Conservation (phyloP, 2,113 vertebrate species). For the Melospiza melodia region DNA sequence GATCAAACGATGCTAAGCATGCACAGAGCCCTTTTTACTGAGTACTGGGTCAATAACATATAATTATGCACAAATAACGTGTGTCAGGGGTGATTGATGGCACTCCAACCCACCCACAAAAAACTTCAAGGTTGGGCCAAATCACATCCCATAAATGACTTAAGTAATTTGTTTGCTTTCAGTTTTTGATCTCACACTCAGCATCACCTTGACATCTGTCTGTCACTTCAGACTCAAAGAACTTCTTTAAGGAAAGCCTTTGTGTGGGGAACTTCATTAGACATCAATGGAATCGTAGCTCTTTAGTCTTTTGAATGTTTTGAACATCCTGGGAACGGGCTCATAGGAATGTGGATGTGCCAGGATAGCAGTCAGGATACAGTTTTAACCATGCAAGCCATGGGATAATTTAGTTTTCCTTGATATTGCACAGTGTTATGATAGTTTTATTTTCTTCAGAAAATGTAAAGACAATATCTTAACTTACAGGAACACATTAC, state of each 20-base stretch:
- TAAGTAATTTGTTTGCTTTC: background rate
- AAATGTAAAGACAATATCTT: background rate
- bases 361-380: background rate
- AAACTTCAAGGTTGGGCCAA: background rate
- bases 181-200: background rate
- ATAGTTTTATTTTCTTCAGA: background rate
- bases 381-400: background rate
- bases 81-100: background rate
- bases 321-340: background rate
- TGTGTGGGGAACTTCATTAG: background rate
- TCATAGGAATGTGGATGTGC: background rate
- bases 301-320: background rate
- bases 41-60: background rate
- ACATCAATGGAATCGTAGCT: background rate
- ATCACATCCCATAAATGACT: background rate
- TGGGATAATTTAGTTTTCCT: background rate
- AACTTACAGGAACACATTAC: background rate
- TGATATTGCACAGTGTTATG: background rate
- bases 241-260: background rate
- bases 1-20: background rate
- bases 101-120: background rate
- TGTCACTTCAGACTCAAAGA: conserved; percentile 18
- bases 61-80: background rate
- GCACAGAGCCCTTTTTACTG: background rate
- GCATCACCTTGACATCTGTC: conserved; percentile 5